phyloP scores from a whole-genome alignment of 2,113 vertebrate species.

The Anser brachyrhynchus region DNA sequence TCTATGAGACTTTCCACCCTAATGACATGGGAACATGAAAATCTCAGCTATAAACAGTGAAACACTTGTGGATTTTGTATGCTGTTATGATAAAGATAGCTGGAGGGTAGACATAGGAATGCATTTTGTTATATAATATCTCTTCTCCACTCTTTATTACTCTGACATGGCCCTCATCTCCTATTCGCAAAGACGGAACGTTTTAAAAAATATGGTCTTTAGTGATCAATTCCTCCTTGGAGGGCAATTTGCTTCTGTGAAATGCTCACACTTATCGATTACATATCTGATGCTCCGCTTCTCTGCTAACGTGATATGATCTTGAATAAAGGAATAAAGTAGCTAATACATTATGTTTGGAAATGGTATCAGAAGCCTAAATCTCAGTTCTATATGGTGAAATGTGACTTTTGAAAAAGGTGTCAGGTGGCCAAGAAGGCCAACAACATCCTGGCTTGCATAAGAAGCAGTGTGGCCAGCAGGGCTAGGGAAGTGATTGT shows the following conservation, averaged over 20 bases:
- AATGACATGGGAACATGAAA: accelerated
- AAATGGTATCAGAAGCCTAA: background rate
- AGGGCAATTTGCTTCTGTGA: background rate
- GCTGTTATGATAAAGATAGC: background rate
- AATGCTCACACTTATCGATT: background rate
- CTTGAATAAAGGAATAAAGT: background rate
- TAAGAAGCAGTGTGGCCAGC: no score
- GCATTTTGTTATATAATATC: background rate
- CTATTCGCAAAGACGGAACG: background rate
- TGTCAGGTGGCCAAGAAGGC: background rate
- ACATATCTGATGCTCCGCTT: background rate
- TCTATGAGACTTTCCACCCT: background rate
- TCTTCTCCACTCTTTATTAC: background rate
- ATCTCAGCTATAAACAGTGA: background rate
- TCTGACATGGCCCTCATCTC: background rate
- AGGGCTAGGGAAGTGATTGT: no score
- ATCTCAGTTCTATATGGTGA: background rate
- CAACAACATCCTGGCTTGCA: no score
- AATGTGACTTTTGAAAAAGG: background rate
- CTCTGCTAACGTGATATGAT: background rate
- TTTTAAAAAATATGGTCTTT: background rate
- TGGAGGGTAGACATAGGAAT: background rate
- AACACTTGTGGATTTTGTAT: background rate
- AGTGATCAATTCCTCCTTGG: background rate
- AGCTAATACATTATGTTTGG: background rate